A percentile compares a stretch with the other conserved stretches of the same genome.
These are phyloP conservation scores for Cirrhinus molitorella DNA, from an alignment of 2,797 vertebrate genomes.

Conservation along the genomic window DNA sequence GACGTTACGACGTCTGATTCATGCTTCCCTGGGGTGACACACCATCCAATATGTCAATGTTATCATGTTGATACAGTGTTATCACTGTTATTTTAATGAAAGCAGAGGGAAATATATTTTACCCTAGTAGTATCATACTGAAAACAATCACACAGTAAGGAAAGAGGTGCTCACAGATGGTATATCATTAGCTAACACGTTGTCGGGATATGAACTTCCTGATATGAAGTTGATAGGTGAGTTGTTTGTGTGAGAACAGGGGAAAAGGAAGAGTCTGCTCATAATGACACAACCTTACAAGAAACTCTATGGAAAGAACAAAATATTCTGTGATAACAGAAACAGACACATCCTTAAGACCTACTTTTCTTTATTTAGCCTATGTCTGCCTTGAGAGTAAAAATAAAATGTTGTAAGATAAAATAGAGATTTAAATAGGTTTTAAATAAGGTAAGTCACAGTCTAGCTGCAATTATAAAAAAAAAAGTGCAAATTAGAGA, in stretches of 20 bases:
- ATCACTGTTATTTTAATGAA: constrained; percentile 59
- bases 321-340: not conserved
- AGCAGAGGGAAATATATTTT: not conserved
- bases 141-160: constrained; percentile 30
- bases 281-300: constrained; percentile 29
- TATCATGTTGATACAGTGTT: constrained; percentile 64
- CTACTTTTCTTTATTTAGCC: not conserved
- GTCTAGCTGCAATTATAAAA: not conserved
- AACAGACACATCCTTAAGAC: not conserved
- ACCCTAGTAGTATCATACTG: not conserved
- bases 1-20: constrained; percentile 35
- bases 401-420: not conserved
- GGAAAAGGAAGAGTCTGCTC: constrained; percentile 30
- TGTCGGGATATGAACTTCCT: constrained; percentile 14
- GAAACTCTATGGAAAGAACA: not conserved
- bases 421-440: not conserved
- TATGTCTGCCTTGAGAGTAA: not conserved
- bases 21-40: constrained; percentile 32
- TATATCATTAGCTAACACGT: not conserved
- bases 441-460: not conserved
- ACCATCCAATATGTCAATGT: constrained; percentile 37
- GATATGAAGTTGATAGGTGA: not conserved
- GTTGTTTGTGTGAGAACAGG: not conserved
- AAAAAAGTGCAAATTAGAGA: not conserved
- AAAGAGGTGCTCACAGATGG: constrained; percentile 36